Evolutionary conservation across 1,140 invertebrate species (phyloP).

Genomic region (Hylyphantes graminicola): DNA sequence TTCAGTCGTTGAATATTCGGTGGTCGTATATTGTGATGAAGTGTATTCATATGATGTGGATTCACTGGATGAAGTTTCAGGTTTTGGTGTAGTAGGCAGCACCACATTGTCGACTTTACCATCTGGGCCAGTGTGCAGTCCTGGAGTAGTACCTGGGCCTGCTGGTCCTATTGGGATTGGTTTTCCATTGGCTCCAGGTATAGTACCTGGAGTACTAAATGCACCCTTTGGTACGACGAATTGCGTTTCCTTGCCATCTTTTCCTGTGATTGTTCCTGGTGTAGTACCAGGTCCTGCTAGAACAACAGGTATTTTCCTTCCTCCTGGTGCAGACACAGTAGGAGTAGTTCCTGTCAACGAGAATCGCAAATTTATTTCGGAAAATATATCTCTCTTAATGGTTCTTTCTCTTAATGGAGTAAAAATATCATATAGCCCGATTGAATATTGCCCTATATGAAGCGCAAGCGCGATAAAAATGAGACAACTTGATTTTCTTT

Average conservation of each 20-base stretch:
- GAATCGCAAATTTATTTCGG: too few species aligned
- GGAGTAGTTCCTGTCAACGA: too few species aligned
- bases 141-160: background rate
- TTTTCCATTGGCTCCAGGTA: background rate
- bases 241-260: background rate
- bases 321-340: too few species aligned
- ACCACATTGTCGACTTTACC: background rate
- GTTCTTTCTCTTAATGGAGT: too few species aligned
- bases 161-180: background rate
- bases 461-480: too few species aligned
- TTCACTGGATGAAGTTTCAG: background rate
- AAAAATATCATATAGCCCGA: too few species aligned
- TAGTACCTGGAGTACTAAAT: background rate
- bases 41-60: too few species aligned
- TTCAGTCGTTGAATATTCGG: too few species aligned
- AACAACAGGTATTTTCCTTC: slow-evolving; percentile 3
- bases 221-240: background rate
- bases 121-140: slow-evolving; percentile 9
- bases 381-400: too few species aligned
- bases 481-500: too few species aligned
- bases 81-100: background rate
- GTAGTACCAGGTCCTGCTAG: slow-evolving; percentile 13
- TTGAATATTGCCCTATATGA: too few species aligned
- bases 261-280: slow-evolving; percentile 16
- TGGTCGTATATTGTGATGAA: too few species aligned